phyloP scores from a whole-genome alignment of 1,140 invertebrate species.

The Helicoverpa zea region DNA sequence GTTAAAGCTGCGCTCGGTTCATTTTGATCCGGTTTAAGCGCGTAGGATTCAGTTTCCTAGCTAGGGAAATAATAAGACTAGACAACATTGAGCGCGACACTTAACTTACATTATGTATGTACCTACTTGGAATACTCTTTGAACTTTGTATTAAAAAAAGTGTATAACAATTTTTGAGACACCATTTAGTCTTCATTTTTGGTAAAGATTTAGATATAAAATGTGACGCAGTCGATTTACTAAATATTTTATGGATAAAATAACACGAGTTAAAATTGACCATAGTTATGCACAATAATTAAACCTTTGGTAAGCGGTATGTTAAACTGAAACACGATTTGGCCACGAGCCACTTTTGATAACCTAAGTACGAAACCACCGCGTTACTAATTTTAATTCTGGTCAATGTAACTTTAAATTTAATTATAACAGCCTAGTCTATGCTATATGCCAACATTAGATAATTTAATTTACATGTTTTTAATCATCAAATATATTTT shows the following conservation, averaged over 20 bases:
- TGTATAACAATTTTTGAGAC: no score
- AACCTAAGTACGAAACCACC: slow-evolving; percentile 33
- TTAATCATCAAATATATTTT: background rate
- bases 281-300: background rate
- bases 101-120: slow-evolving; percentile 40
- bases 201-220: no score
- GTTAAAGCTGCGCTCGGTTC: slow-evolving; percentile 55
- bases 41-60: slow-evolving; percentile 51
- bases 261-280: background rate
- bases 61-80: slow-evolving; percentile 56
- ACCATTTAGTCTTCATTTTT: no score
- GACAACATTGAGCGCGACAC: slow-evolving; percentile 41
- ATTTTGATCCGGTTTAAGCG: slow-evolving; percentile 59
- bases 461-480: background rate
- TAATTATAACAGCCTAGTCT: background rate
- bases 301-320: slow-evolving; percentile 29
- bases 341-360: slow-evolving; percentile 29
- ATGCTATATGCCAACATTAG: background rate
- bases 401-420: slow-evolving; percentile 21
- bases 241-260: no score
- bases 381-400: slow-evolving; percentile 21
- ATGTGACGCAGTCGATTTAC: no score
- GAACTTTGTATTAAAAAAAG: background rate
- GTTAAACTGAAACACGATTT: slow-evolving; percentile 36
- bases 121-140: background rate